phyloP scores from a whole-genome alignment of 2,797 vertebrate species.

The Coluber constrictor region DNA sequence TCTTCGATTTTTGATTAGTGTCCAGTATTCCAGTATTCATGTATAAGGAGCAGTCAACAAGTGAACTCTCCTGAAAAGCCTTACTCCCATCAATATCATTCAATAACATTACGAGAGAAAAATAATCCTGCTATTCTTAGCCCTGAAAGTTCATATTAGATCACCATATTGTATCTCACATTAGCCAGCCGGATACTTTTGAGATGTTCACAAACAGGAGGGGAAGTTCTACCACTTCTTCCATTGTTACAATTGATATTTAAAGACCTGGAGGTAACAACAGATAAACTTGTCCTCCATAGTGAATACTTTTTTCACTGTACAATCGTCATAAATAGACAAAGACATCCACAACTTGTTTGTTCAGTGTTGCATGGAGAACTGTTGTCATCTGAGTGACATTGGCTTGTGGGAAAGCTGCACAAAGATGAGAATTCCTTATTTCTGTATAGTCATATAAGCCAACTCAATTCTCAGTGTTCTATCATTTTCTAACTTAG shows the following conservation, averaged over 20 bases:
- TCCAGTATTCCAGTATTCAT: not conserved
- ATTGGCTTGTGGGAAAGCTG: not conserved
- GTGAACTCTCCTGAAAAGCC: not conserved
- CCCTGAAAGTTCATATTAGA: not conserved
- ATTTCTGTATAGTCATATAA: not conserved
- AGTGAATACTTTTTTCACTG: not conserved
- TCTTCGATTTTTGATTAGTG: not conserved
- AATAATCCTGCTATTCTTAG: not conserved
- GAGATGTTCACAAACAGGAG: not conserved
- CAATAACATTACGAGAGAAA: not conserved
- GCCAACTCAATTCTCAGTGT: not conserved
- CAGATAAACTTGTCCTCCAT: not conserved
- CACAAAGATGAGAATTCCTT: not conserved
- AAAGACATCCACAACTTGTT: not conserved
- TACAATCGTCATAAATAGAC: not conserved
- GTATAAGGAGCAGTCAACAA: not conserved
- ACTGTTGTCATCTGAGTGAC: not conserved
- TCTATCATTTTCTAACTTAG: slow-evolving; percentile 7
- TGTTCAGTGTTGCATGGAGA: not conserved
- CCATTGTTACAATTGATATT: not conserved
- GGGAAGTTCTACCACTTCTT: not conserved
- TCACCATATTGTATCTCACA: not conserved
- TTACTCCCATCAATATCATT: not conserved
- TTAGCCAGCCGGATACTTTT: not conserved
- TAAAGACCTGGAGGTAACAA: not conserved